Base-by-base conservation (phyloP, 2,113 vertebrate genomes). In the Ictidomys tridecemlineatus region DNA sequence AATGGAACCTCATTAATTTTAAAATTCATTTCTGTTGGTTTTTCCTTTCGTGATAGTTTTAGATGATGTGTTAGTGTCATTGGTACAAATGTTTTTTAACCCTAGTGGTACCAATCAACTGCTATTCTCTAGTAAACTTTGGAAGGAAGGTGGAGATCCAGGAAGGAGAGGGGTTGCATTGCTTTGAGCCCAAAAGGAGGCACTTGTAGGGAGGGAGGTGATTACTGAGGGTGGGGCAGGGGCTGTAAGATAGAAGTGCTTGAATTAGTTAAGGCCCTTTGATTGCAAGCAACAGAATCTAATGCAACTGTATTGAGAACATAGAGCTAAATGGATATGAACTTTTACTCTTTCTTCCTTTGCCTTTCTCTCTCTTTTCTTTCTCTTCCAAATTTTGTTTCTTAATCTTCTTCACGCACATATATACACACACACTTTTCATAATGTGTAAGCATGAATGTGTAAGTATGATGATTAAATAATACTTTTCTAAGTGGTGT, bases 151-250 rank as follows among this genome's bases (percentile, higher is more conserved):
- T 39, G 12, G 18, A 78, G 45, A 91, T 28, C 20, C 16, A n/a
- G 53, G 13, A 76, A 1, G 5, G 13, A 14, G 13, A 77, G 61
- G 14, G 70, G 7, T n/a, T n/a, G 24, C 8, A n/a, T 58, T 45
- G 20, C 13, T 79, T 11, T 93, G 85, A 70, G 34, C 1, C 77
- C 32, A 20, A 63, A 58, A 22, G n/a, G 30, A 84, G 28, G 30
- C 11, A n/a, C 0, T 3, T 0, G 0, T 0, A 67, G 26, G 32
- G 10, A 77, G 30, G 32, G 8, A 65, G 9, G 26, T n/a, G 8
- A 12, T 73, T 89, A 90, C 73, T 89, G 67, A 32, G 18, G 12
- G 56, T 18, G 65, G n/a, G 20, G 17, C 16, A 18, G 8, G 69
- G 51, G 9, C 45, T 26, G 0, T 67, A 24, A 79, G n/a, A 32